Percentiles rank a stretch among this genome's conserved stretches.
phyloP scores from a whole-genome alignment of 2,888 invertebrate genomes.

The Trimorus sp. region DNA sequence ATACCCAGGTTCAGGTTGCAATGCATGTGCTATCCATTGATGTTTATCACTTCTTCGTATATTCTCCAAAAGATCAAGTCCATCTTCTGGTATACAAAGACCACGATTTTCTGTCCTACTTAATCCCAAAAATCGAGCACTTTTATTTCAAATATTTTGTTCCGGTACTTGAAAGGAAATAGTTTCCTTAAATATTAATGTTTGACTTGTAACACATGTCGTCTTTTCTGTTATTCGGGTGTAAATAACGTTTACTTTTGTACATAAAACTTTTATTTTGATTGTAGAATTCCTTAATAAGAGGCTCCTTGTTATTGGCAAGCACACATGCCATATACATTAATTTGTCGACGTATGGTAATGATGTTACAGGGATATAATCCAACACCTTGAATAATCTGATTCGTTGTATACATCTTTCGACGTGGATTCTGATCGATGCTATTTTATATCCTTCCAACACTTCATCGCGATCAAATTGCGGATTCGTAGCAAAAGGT shows the following conservation, averaged over 20 bases:
- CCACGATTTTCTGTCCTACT: slow-evolving; percentile 25
- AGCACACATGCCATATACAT: slow-evolving; percentile 41
- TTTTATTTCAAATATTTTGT: slow-evolving; percentile 39
- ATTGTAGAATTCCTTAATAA: slow-evolving; percentile 10
- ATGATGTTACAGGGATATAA: slow-evolving; percentile 28
- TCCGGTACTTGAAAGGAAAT: background rate
- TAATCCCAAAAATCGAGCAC: slow-evolving; percentile 42
- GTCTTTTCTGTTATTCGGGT: background rate
- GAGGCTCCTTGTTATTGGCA: slow-evolving; percentile 41
- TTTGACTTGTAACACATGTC: background rate
- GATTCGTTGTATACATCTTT: slow-evolving; percentile 50
- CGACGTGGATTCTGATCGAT: slow-evolving; percentile 57
- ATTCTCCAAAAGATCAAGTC: slow-evolving; percentile 19
- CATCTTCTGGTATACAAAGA: slow-evolving; percentile 28
- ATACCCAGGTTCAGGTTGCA: slow-evolving; percentile 44
- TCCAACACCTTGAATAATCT: slow-evolving; percentile 61
- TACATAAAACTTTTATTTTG: background rate
- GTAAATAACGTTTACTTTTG: background rate
- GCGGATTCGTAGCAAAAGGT: slow-evolving; percentile 55
- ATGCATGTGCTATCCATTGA: slow-evolving; percentile 40
- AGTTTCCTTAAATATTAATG: background rate
- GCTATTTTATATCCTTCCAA: slow-evolving; percentile 62
- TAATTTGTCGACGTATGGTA: slow-evolving; percentile 38
- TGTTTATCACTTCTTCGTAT: slow-evolving; percentile 44
- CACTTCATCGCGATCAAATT: slow-evolving; percentile 61